phyloP scores from a whole-genome alignment of 2,113 vertebrate genomes.

The Lamprotornis superbus region DNA sequence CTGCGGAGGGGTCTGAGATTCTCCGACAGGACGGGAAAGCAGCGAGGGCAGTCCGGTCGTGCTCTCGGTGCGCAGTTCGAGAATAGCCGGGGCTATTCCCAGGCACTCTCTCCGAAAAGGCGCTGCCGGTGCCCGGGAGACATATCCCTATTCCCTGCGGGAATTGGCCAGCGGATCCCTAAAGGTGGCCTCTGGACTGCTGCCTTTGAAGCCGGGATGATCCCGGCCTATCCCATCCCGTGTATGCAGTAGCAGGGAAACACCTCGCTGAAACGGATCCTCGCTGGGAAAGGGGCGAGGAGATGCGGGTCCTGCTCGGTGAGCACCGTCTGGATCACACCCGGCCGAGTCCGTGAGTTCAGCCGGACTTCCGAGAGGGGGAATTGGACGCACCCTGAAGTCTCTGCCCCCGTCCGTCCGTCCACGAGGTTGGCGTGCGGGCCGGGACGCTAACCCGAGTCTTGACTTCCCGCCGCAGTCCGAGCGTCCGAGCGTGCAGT shows the following conservation, averaged over 20 bases:
- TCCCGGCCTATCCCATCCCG: too few relatives aligned
- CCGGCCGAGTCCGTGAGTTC: background rate
- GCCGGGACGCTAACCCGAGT: too few relatives aligned
- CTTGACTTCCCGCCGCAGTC: background rate
- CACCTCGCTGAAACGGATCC: background rate
- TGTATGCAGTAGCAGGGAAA: background rate
- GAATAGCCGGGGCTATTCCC: too few relatives aligned
- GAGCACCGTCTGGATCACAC: background rate
- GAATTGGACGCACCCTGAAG: background rate
- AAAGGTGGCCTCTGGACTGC: background rate
- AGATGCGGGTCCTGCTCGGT: too few relatives aligned
- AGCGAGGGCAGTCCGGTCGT: too few relatives aligned
- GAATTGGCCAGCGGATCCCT: background rate
- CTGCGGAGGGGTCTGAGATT: too few relatives aligned
- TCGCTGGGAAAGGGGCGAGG: too few relatives aligned
- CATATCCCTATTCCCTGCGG: background rate
- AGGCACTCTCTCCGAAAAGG: background rate
- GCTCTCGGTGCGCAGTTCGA: background rate
- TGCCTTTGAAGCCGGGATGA: background rate
- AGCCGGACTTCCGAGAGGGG: background rate
- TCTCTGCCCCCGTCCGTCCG: background rate
- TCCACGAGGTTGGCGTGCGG: too few relatives aligned
- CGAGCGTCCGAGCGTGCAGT: too few relatives aligned
- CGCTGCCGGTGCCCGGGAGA: too few relatives aligned
- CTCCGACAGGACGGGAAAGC: too few relatives aligned